A percentile compares a stretch with the other conserved stretches of the same genome.
Evolutionary conservation across 1,140 invertebrate species (phyloP).

Genomic region (Euglossa dilemma): DNA sequence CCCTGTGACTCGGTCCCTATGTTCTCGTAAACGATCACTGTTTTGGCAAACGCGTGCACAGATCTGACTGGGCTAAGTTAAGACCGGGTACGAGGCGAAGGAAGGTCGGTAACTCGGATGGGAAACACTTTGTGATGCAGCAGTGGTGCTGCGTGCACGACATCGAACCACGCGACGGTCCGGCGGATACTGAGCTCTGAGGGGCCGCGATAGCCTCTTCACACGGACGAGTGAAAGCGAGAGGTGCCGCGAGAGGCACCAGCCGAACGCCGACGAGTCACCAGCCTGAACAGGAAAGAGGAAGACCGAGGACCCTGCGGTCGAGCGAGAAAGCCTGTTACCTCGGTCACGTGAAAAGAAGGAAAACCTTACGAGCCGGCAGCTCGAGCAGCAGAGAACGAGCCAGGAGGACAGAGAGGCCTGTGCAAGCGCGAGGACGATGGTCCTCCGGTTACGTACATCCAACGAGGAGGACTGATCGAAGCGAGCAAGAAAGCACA

Average conservation of each 20-base stretch:
- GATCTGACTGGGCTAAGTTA: too few relatives aligned
- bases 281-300: slow-evolving; percentile 45
- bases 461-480: neutral
- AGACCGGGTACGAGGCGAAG: neutral
- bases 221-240: slow-evolving; percentile 68
- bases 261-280: slow-evolving; percentile 28
- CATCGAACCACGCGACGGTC: slow-evolving; percentile 61
- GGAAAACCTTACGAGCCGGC: slow-evolving; percentile 4
- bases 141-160: slow-evolving; percentile 25
- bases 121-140: slow-evolving; percentile 1
- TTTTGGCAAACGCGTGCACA: neutral
- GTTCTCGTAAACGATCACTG: neutral
- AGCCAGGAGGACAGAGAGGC: neutral
- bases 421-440: slow-evolving; percentile 33
- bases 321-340: slow-evolving; percentile 19
- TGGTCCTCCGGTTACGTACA: slow-evolving; percentile 23
- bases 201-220: slow-evolving; percentile 65
- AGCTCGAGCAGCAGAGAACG: neutral
- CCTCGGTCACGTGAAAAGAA: slow-evolving; percentile 41
- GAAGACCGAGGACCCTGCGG: neutral
- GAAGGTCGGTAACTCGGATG: too few relatives aligned
- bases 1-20: slow-evolving; percentile 1
- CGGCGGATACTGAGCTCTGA: slow-evolving; percentile 64
- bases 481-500: slow-evolving; percentile 30
- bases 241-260: slow-evolving; percentile 57